Conservation (phyloP, 2,888 invertebrate species). For the Drosophila engyochracea region DNA sequence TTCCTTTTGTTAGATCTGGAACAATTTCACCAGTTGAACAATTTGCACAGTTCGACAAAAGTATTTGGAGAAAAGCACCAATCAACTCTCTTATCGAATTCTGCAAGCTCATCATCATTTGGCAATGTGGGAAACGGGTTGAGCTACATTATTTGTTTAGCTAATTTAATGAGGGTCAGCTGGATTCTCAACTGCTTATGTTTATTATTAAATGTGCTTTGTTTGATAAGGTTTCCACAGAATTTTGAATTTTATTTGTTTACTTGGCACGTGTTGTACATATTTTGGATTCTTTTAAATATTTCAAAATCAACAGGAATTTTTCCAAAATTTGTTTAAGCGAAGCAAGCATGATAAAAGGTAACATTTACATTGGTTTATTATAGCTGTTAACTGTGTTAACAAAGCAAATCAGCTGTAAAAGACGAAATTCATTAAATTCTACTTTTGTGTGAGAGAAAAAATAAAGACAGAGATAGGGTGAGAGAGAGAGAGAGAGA, state of each 20-base stretch:
- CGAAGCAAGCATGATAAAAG: too few relatives aligned
- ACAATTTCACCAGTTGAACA: not conserved
- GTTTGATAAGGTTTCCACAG: conserved; percentile 4
- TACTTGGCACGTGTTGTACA: conserved; percentile 23
- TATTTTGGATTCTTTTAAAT: conserved; percentile 11
- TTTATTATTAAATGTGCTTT: conserved; percentile 3
- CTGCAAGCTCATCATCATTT: not conserved
- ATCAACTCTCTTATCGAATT: conserved; percentile 1
- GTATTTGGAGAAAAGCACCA: not conserved
- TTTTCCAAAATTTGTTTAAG: not conserved
- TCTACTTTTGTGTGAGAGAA: not conserved
- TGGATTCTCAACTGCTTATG: conserved; percentile 2
- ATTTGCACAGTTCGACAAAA: not conserved
- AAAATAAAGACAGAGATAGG: too few relatives aligned
- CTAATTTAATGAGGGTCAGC: conserved; percentile 6
- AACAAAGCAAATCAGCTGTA: not conserved
- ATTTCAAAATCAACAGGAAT: not conserved
- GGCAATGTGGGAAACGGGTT: not conserved
- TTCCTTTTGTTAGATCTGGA: not conserved
- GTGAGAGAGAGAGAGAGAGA: not conserved
- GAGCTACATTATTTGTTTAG: conserved; percentile 3
- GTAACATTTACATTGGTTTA: not conserved
- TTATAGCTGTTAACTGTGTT: not conserved
- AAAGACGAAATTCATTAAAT: not conserved
- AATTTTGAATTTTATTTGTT: conserved; percentile 19